Base-by-base conservation (phyloP, 2,888 invertebrate genomes). In the Meghimatium bilineatum region DNA sequence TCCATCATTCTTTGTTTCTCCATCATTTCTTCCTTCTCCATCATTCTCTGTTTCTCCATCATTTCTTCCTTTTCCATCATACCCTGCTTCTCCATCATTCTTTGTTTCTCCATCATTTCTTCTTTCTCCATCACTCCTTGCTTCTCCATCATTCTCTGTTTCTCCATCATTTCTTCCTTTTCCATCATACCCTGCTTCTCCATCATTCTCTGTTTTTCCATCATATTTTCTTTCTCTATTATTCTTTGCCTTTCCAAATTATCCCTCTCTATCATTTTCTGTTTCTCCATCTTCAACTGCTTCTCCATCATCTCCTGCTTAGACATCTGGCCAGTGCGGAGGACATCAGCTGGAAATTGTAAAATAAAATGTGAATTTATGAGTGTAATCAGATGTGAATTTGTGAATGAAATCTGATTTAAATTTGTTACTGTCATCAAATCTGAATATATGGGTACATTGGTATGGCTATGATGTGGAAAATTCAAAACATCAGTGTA, bases 1-100 rank as follows among this genome's bases (percentile, higher is more conserved):
- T 85, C 77, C 90, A 85, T 71, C 90, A 90, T 23, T 69, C 80
- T 52, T 77, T 86, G 56, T 56, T 56, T 56, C 36, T 85, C 80
- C 85, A 87, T 85, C 36, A 71, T 36, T 23, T 1, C 36, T 56
- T 52, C 78, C 76, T 86, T 86, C 76, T 85, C 78, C 20, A 3
- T 56, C 56, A 14, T 23, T 56, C 20, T 6, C 10, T 56, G n/a
- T 17, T 17, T 5, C 56, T 56, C 23, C 56, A 44, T 44, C 56
- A 23, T 56, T 66, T 14, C 29, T 29, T 66, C 29, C 29, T 32
- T 66, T 66, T n/a, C 66, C 29, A 23, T 29, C 66, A 12, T 66
- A 8, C 29, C 26, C 66, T 66, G 8, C 14, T 66, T 26, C 66
- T 66, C 29, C 66, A 66, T 29, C 66, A 23, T 56, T 56, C 23